Evolutionary conservation across 2,797 vertebrate genomes (phyloP).

Genomic region (Gila robusta): DNA sequence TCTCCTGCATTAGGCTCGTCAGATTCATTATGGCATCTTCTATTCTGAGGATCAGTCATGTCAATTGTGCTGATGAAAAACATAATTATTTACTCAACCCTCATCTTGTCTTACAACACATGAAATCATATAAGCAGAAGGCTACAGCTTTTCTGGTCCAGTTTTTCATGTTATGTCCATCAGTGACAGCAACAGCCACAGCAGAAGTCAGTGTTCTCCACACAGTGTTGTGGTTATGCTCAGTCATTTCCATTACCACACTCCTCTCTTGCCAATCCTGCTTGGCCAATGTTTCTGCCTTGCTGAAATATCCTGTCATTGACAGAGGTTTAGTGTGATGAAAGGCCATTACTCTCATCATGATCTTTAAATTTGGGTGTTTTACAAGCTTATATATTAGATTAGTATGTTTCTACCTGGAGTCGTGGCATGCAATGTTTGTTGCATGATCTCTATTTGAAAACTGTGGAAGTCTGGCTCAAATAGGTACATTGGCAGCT

Average conservation of each 20-base stretch:
- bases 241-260: conserved; percentile 40
- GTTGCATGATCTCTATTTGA: conserved; percentile 29
- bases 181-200: neutral
- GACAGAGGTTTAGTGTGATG: neutral
- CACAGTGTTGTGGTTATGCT: neutral
- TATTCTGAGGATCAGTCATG: neutral
- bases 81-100: neutral
- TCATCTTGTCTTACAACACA: neutral
- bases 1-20: neutral
- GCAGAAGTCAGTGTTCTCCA: neutral
- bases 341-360: neutral
- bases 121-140: conserved; percentile 1
- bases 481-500: conserved; percentile 27
- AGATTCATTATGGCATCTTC: neutral
- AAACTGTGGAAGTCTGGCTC: conserved; percentile 43
- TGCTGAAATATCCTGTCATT: neutral
- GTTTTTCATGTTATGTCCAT: neutral
- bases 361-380: neutral
- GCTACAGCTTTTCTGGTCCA: neutral
- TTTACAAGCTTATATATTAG: conserved; percentile 10
- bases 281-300: conserved; percentile 2
- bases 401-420: conserved; percentile 23
- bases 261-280: conserved; percentile 17
- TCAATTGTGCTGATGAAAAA: conserved; percentile 2
- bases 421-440: neutral